Percentiles rank a stretch among this genome's conserved stretches.
Evolutionary conservation across 2,797 vertebrate genomes (phyloP).

Genomic region (Hyperoplus immaculatus): DNA sequence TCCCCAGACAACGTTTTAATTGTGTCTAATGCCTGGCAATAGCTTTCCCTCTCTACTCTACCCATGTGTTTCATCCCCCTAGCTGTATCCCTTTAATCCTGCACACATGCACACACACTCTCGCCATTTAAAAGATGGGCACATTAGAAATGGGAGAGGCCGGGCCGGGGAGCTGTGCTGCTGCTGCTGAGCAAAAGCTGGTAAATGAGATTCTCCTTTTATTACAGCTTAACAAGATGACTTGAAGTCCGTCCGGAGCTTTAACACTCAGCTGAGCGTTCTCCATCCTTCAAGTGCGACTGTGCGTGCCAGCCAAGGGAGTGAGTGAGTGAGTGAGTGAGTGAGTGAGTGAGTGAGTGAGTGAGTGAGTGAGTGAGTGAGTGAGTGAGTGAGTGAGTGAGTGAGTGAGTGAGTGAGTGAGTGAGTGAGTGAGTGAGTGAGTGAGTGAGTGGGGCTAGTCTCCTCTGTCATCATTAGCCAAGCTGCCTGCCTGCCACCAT

Average conservation of each 20-base stretch:
- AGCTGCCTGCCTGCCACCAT: slow-evolving; percentile 42
- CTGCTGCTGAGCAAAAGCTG: slow-evolving; percentile 51
- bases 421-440: slow-evolving; percentile 35
- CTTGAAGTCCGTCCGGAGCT: slow-evolving; percentile 50
- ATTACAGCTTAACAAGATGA: slow-evolving; percentile 66
- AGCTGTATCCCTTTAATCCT: slow-evolving; percentile 70
- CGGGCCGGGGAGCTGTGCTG: slow-evolving; percentile 12
- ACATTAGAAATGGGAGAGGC: slow-evolving; percentile 69
- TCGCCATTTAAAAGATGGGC: slow-evolving; percentile 68
- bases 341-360: slow-evolving; percentile 35
- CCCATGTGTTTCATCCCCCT: slow-evolving; percentile 59
- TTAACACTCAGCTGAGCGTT: slow-evolving; percentile 50
- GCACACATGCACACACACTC: slow-evolving; percentile 60
- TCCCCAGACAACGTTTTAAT: slow-evolving; percentile 74
- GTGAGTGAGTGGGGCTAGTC: slow-evolving; percentile 45
- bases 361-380: slow-evolving; percentile 35
- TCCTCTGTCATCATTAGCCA: slow-evolving; percentile 67
- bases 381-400: slow-evolving; percentile 35
- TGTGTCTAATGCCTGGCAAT: slow-evolving; percentile 70
- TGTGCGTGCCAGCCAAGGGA: slow-evolving; percentile 28
- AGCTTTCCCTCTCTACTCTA: slow-evolving; percentile 46
- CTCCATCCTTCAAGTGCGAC: slow-evolving; percentile 45
- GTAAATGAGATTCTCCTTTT: slow-evolving; percentile 63
- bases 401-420: slow-evolving; percentile 35
- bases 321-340: slow-evolving; percentile 35